These are phyloP conservation scores for Apamea anceps DNA, from an alignment of 2,888 invertebrate genomes.

Conservation along the genomic window DNA sequence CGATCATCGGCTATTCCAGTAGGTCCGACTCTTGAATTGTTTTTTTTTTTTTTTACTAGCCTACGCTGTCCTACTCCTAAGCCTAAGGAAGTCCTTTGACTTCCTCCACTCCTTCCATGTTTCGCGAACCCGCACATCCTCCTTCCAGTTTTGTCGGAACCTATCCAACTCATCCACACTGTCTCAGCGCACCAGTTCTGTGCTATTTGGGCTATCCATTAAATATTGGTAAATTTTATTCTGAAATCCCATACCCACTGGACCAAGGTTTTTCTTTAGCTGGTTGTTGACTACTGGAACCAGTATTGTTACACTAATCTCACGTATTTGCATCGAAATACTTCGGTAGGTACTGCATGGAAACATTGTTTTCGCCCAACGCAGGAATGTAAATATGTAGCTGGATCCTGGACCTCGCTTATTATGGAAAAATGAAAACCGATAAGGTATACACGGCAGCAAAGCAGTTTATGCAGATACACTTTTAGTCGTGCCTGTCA, in stretches of 20 bases:
- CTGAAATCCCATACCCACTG: background rate
- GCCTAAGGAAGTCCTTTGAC: too few species aligned
- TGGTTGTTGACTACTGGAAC: background rate
- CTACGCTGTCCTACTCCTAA: background rate
- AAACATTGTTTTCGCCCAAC: background rate
- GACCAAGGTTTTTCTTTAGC: background rate
- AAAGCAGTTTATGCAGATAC: background rate
- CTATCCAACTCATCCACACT: background rate
- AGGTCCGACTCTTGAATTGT: background rate
- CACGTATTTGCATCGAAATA: constrained; percentile 2
- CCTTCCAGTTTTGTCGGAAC: background rate
- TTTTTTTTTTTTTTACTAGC: background rate
- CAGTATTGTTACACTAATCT: background rate
- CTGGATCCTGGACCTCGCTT: background rate
- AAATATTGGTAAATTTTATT: background rate
- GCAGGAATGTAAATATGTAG: constrained; percentile 5
- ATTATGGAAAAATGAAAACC: background rate
- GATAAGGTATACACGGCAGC: background rate
- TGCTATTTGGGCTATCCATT: background rate
- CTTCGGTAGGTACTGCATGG: background rate
- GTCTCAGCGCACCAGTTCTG: background rate
- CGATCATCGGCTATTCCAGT: background rate
- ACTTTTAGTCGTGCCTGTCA: background rate
- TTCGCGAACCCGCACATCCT: background rate
- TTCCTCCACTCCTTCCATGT: background rate